These are phyloP conservation scores for Heliconius congener DNA, from an alignment of 1,140 invertebrate genomes.

Conservation along the genomic window DNA sequence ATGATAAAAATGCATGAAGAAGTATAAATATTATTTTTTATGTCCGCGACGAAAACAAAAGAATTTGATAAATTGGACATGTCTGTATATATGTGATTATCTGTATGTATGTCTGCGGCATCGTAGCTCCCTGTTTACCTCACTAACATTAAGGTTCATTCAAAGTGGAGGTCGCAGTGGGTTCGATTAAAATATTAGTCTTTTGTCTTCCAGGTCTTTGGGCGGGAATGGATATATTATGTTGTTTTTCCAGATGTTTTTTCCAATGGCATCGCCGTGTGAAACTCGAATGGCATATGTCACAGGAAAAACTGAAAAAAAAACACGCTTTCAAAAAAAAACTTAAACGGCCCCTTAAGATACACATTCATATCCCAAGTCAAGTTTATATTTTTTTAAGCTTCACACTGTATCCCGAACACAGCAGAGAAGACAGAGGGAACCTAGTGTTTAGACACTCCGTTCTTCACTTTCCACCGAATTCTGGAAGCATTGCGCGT, in stretches of 20 bases:
- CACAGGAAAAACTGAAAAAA: conserved; percentile 56
- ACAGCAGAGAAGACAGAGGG: neutral
- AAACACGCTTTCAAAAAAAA: neutral
- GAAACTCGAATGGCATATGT: conserved; percentile 55
- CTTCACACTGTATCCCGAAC: neutral
- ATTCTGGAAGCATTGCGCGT: neutral
- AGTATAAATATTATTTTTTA: too few relatives aligned
- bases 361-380: too few relatives aligned
- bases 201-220: conserved; percentile 46
- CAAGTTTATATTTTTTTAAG: neutral
- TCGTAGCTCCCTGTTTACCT: too few relatives aligned
- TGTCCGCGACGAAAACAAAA: too few relatives aligned
- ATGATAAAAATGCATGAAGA: too few relatives aligned
- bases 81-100: too few relatives aligned
- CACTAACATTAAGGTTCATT: too few relatives aligned
- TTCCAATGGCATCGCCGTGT: conserved; percentile 65
- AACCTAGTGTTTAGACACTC: neutral
- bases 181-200: neutral
- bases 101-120: too few relatives aligned
- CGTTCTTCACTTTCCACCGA: neutral
- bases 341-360: too few relatives aligned
- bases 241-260: conserved; percentile 58
- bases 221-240: conserved; percentile 50
- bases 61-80: too few relatives aligned
- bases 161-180: neutral